A percentile compares a stretch with the other conserved stretches of the same genome.
Conservation (phyloP, 2,113 vertebrate genomes). For the Gasterosteus aculeatus region DNA sequence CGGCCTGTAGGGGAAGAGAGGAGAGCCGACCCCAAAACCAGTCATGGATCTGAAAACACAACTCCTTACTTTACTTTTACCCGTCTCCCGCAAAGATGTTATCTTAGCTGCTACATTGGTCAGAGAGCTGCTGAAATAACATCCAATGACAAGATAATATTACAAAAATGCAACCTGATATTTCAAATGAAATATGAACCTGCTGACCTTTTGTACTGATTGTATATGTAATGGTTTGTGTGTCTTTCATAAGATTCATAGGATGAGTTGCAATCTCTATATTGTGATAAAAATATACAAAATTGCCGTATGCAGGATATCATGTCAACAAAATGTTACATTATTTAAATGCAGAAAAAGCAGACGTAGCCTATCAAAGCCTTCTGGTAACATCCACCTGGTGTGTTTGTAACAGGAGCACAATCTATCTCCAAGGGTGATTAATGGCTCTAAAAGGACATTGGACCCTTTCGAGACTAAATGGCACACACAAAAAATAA, state of each 20-base stretch:
- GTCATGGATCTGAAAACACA: slow-evolving; percentile 23
- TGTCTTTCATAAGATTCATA: neutral
- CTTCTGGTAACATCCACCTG: slow-evolving; percentile 2
- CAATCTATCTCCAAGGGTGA: slow-evolving; percentile 41
- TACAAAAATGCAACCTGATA: neutral
- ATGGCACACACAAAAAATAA: slow-evolving; percentile 31
- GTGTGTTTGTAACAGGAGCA: slow-evolving; percentile 10
- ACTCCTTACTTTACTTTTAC: slow-evolving; percentile 22
- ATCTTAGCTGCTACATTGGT: neutral
- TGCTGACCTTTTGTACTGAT: neutral
- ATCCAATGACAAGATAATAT: neutral
- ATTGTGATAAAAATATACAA: neutral
- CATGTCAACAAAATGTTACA: neutral
- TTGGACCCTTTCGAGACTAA: slow-evolving; percentile 50
- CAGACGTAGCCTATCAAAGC: neutral
- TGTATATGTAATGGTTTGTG: neutral
- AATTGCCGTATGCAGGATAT: neutral
- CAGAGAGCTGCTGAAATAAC: neutral
- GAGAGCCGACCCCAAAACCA: slow-evolving; percentile 40
- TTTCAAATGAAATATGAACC: slow-evolving; percentile 2
- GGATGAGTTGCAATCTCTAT: neutral
- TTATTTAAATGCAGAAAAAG: slow-evolving; percentile 4
- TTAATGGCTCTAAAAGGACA: slow-evolving; percentile 55
- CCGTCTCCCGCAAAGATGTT: neutral
- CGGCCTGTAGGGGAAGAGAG: slow-evolving; percentile 22